Conservation (phyloP, 2,797 vertebrate genomes). For the Enteromius viviparus region DNA sequence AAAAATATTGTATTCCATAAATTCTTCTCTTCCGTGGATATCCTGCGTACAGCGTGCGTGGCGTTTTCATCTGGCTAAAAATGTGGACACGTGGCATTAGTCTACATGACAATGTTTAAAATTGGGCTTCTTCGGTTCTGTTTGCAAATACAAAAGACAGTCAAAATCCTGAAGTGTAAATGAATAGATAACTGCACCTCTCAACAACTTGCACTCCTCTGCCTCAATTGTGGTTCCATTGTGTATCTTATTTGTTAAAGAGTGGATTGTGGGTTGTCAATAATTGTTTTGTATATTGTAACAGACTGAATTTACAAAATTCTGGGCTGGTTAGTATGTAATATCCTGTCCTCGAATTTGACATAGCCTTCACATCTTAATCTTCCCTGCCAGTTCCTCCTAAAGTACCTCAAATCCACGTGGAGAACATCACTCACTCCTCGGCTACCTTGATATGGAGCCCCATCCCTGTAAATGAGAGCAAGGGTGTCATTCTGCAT, state of each 20-base stretch:
- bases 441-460: constrained; percentile 70
- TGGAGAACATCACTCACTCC: constrained; percentile 42
- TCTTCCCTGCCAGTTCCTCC: constrained; percentile 65
- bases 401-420: constrained; percentile 61
- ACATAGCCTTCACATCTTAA: not conserved
- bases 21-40: not conserved
- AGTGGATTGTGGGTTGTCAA: not conserved
- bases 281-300: not conserved
- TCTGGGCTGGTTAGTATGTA: not conserved
- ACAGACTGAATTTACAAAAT: not conserved
- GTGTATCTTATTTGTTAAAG: not conserved
- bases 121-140: not conserved
- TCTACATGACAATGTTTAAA: not conserved
- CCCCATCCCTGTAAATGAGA: constrained; percentile 58
- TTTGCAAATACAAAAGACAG: not conserved
- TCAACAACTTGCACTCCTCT: not conserved
- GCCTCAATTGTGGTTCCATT: not conserved
- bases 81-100: too few relatives aligned
- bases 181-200: not conserved
- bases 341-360: not conserved
- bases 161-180: not conserved
- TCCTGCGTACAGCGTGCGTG: too few relatives aligned
- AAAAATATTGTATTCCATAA: not conserved
- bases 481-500: constrained; percentile 62
- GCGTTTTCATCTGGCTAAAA: too few relatives aligned